Evolutionary conservation across 2,888 invertebrate species (phyloP), one percentile per base, ranked within the genome.

Genomic region (Lissonota sp.): DNA sequence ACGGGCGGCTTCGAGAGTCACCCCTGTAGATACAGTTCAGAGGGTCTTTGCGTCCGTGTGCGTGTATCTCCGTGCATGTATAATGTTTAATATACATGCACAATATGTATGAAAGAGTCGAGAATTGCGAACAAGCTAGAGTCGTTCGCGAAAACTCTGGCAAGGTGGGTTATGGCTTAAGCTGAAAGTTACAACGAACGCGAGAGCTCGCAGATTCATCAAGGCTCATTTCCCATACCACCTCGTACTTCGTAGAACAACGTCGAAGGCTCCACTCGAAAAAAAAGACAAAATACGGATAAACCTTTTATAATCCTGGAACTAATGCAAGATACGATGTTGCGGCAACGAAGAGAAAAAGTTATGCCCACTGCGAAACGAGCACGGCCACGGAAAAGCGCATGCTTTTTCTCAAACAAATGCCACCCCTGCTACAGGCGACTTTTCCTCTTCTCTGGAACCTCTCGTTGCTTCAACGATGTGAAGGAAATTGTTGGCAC

Each of bases 171-270:
- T 37, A 44, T 1, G 14, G 79, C 60, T 73, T 73, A 73, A 79
- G 79, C 67, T 69, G 57, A 55, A 26, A 53, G 67, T 55, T 79
- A 73, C 73, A 69, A 63, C 73, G 62, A 57, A 55, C 78, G 58
- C 60, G 51, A 51, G 26, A 73, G 62, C 73, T 69, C 57, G 73
- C 26, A 26, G 49, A 79, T 73, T 73, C 79, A 73, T 79, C 73
- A 63, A 67, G 60, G 40, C 73, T 63, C 55, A 49, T 39, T 40
- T 37, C 69, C 39, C 14, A n/a, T 12, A 10, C 63, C 60, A 42
- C 26, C 1, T 14, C 55, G 46, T 40, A 42, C 42, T 73, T 67
- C 63, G 42, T 57, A 6, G 57, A 53, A 53, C 60, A 72, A 42
- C 55, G 62, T n/a, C 12, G 55, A 40, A 73, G 46, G 39, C 42